Base-by-base conservation (phyloP, 2,888 invertebrate species). In the Andrena praecox region DNA sequence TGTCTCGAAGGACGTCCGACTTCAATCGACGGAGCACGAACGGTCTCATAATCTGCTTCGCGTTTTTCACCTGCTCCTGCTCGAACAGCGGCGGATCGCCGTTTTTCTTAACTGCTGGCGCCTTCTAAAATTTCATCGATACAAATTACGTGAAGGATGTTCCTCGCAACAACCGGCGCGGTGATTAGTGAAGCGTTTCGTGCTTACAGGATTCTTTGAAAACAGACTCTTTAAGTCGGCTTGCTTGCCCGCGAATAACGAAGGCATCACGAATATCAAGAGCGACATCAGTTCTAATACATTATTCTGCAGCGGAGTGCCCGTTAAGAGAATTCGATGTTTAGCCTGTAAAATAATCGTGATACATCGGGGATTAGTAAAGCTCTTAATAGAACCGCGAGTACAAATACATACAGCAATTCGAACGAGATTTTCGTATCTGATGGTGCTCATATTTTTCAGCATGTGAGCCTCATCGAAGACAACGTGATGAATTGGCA, bases 401-500 rank as follows among this genome's bases (percentile, higher is more conserved):
- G 7, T 3, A 62, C 3, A 63, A 63, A 64, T 50, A 91, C 91
- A 89, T 91, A 97, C 97, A 94, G 96, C 97, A 72, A 99, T 97
- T 90, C 97, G 96, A 91, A 98, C 97, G 73, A 99, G 95, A 93
- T 98, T 97, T 90, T 98, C 97, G 91, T 98, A 99, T 89, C 99
- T 95, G 90, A 97, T 96, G 0, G 99, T 98, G 73, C 97, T 96
- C 98, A 99, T 99, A 93, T 99, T 99, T 94, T 99, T 99, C 50
- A 99, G 95, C 98, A 99, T 99, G 93, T 99, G 99, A 0, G 99
- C 99, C 93, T 99, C 99, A 93, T 99, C 99, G 93, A 99, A 99
- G 29, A 99, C 95, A 0, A 99, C 98, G 93, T 99, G 99, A 93
- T 98, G 97, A 93, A 99, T 96, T 63, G 96, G 96, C 80, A 97